These are phyloP conservation scores for Lomographa bimaculata DNA, from an alignment of 2,888 invertebrate genomes.

Conservation along the genomic window DNA sequence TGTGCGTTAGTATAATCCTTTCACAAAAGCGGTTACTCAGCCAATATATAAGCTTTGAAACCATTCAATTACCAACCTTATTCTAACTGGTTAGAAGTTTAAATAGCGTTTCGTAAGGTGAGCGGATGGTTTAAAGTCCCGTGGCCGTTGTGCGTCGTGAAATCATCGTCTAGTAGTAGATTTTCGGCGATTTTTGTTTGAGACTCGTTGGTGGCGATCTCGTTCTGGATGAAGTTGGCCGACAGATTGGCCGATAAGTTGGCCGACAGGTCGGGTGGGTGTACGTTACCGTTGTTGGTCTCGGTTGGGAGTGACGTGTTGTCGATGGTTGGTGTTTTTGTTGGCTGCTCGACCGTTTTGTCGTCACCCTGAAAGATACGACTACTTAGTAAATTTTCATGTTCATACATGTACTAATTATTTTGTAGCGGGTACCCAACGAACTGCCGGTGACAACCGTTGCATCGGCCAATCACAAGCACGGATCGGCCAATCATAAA, in stretches of 20 bases:
- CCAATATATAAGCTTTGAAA: slow-evolving; percentile 65
- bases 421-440: too few species aligned
- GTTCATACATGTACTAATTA: too few species aligned
- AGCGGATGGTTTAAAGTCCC: slow-evolving; percentile 60
- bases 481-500: too few species aligned
- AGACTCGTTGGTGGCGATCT: slow-evolving; percentile 53
- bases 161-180: slow-evolving; percentile 59
- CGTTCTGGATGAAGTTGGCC: slow-evolving; percentile 70
- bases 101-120: slow-evolving; percentile 74
- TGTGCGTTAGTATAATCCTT: slow-evolving; percentile 5
- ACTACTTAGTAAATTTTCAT: too few species aligned
- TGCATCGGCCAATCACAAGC: too few species aligned
- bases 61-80: slow-evolving; percentile 48
- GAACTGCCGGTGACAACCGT: too few species aligned
- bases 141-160: slow-evolving; percentile 77
- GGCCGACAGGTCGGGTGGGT: slow-evolving; percentile 17
- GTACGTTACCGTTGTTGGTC: slow-evolving; percentile 62
- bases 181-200: slow-evolving; percentile 51
- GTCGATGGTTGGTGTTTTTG: slow-evolving; percentile 48
- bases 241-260: slow-evolving; percentile 36
- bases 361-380: slow-evolving; percentile 61
- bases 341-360: slow-evolving; percentile 53
- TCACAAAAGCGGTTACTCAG: slow-evolving; percentile 34
- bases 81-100: slow-evolving; percentile 38
- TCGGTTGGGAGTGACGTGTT: slow-evolving; percentile 46